Base-by-base conservation (phyloP, 2,113 vertebrate genomes). In the Candoia aspera region DNA sequence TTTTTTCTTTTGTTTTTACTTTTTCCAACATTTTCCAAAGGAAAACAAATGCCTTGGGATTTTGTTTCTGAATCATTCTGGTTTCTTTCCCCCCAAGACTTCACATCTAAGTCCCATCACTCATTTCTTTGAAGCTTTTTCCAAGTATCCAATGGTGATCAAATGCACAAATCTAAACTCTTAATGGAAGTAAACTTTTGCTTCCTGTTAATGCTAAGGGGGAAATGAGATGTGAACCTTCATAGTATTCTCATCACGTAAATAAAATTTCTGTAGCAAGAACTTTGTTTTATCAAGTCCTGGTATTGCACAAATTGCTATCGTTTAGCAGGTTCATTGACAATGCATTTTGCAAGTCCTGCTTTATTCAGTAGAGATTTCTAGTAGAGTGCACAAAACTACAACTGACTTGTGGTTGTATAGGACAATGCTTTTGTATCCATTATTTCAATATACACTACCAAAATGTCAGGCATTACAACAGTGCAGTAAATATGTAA, bases 151-250 rank as follows among this genome's bases (percentile, higher is more conserved):
- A 87, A 8, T 73, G 53, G 33, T 23, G 15, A n/a, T 37, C 37
- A 91, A 19, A 49, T 88, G 64, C 54, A 88, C 64, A 59, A 86
- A 91, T 49, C 58, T 9, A 87, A 87, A 24, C 24, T 88, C 37
- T 59, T 91, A 29, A 33, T 58, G 64, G 54, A 83, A 88, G 33
- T 83, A 79, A 88, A 46, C 9, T 46, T n/a, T 49, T 73, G 46
- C 10, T 8, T 83, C 83, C 8, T 21, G 46, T 59, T 87, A 11
- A 55, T 24, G 21, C 6, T 26, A 59, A 3, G 15, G 46, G 6
- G 23, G 59, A 60, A n/a, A 26, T 24, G 42, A 90, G 15, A 90
- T 91, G 85, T 87, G 33, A 29, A 57, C 23, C 29, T 55, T 58
- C 2, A 19, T 60, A 49, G 8, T 64, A 8, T 59, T 49, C 24